phyloP scores from a whole-genome alignment of 2,113 vertebrate genomes.

The Pterophyllum scalare region DNA sequence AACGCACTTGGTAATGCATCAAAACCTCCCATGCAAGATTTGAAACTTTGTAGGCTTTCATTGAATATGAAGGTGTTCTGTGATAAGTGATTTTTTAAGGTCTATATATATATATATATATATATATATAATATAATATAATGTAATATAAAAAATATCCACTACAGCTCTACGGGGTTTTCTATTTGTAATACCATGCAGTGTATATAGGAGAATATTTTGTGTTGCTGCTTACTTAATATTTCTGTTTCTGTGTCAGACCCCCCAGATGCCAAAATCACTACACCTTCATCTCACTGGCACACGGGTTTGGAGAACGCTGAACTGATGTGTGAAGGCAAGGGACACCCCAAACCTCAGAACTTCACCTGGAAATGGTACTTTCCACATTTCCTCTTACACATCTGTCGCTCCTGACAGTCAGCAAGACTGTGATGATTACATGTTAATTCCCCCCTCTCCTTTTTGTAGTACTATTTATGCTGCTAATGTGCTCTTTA shows the following conservation, averaged over 20 bases:
- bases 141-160: no score
- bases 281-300: slow-evolving; percentile 76
- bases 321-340: slow-evolving; percentile 79
- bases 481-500: slow-evolving; percentile 41
- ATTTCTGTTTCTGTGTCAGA: slow-evolving; percentile 75
- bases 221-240: not conserved
- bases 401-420: slow-evolving; percentile 12
- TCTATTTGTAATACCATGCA: not conserved
- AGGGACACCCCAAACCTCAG: slow-evolving; percentile 82
- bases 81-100: no score
- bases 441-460: not conserved
- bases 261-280: slow-evolving; percentile 84
- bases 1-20: not conserved
- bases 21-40: not conserved
- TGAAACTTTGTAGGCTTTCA: not conserved
- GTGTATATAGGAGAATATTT: not conserved
- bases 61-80: no score
- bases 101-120: no score
- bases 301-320: slow-evolving; percentile 79
- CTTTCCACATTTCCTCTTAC: not conserved
- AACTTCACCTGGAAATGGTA: slow-evolving; percentile 89
- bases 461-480: not conserved
- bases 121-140: no score
- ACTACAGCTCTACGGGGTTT: not conserved
- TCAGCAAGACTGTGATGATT: slow-evolving; percentile 9